Percentiles rank a stretch among this genome's conserved stretches.
Conservation (phyloP, 2,888 invertebrate species). For the Athrips mouffetella region DNA sequence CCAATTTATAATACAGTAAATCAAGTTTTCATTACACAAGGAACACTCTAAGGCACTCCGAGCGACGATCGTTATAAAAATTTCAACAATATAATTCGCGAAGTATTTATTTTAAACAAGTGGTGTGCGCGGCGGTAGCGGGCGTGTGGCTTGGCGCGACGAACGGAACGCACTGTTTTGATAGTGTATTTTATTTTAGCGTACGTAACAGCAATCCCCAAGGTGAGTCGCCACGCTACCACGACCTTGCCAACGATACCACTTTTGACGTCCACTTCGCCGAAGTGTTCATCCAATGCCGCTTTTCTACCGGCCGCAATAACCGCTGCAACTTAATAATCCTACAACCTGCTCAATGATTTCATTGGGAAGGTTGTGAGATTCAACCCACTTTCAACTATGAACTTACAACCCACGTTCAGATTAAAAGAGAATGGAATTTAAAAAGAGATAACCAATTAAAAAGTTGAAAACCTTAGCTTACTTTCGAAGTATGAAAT, state of each 20-base stretch:
- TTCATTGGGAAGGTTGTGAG: too few relatives aligned
- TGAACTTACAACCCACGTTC: too few relatives aligned
- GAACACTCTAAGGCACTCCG: constrained; percentile 39
- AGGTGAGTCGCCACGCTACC: constrained; percentile 62
- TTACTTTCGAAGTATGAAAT: constrained; percentile 28
- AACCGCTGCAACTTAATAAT: not conserved
- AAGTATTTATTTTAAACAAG: constrained; percentile 30
- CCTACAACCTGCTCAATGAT: not conserved
- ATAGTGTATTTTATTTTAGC: constrained; percentile 73
- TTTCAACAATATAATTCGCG: constrained; percentile 26
- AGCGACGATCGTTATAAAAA: constrained; percentile 23
- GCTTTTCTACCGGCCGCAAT: constrained; percentile 27
- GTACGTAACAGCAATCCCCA: constrained; percentile 64
- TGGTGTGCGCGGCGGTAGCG: constrained; percentile 29
- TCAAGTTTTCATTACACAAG: constrained; percentile 20
- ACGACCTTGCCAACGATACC: constrained; percentile 38
- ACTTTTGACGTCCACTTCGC: constrained; percentile 40
- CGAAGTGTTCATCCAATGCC: constrained; percentile 37
- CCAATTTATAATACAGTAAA: not conserved
- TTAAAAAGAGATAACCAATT: constrained; percentile 11
- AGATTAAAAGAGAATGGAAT: too few relatives aligned
- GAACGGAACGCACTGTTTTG: constrained; percentile 69
- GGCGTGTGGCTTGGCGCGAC: constrained; percentile 49
- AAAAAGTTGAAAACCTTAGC: constrained; percentile 50
- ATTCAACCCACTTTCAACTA: too few relatives aligned